Conservation (phyloP, 2,113 vertebrate species). For the Macrotus californicus region DNA sequence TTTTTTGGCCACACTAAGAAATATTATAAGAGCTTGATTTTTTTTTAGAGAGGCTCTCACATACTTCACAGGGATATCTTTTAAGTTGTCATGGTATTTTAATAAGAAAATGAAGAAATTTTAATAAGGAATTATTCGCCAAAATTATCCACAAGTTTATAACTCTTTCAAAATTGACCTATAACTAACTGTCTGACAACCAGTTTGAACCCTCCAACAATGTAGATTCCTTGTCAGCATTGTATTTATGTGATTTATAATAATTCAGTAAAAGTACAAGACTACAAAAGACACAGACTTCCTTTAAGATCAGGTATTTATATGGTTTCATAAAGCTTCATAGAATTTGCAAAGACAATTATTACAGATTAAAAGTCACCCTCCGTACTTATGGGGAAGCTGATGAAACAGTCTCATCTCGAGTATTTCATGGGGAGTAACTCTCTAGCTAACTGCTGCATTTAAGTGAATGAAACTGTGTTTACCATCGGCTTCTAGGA, state of each 20-base stretch:
- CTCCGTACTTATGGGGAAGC: background rate
- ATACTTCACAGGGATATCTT: background rate
- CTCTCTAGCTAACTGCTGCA: background rate
- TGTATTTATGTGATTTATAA: background rate
- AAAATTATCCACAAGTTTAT: background rate
- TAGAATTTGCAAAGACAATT: background rate
- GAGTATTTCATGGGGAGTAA: background rate
- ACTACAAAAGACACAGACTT: background rate
- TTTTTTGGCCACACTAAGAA: background rate
- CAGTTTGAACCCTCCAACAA: background rate
- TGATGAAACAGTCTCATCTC: background rate
- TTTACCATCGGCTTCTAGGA: background rate
- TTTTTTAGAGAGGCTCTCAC: background rate
- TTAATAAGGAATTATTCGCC: background rate
- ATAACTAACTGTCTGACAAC: background rate
- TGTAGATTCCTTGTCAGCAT: background rate
- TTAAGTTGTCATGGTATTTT: background rate
- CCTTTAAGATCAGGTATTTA: background rate
- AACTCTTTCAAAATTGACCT: background rate
- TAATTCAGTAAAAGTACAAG: background rate
- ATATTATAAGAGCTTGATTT: background rate
- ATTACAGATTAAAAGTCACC: background rate
- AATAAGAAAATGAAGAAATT: background rate
- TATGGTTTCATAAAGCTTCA: background rate
- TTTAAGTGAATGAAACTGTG: background rate